Percentiles rank a stretch among this genome's conserved stretches.
Conservation (phyloP, 2,797 vertebrate species). For the Potorous gilbertii region DNA sequence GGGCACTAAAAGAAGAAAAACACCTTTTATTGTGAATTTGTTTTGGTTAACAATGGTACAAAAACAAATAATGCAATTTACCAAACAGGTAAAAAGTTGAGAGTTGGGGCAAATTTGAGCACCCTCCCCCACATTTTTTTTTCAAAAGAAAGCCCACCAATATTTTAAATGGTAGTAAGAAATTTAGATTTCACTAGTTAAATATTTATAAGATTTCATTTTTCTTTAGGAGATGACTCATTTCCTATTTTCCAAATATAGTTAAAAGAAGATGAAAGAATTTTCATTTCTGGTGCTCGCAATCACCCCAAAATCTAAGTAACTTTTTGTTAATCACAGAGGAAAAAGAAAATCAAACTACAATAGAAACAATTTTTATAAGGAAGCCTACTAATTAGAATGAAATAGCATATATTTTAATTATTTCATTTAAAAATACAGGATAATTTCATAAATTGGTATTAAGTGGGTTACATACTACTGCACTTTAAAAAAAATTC, state of each 20-base stretch:
- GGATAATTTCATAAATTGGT: background rate
- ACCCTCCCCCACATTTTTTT: background rate
- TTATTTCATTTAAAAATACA: background rate
- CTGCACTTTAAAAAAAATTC: background rate
- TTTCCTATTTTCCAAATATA: background rate
- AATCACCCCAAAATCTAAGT: background rate
- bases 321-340: background rate
- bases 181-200: background rate
- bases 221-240: background rate
- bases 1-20: conserved; percentile 93
- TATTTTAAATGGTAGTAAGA: background rate
- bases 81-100: background rate
- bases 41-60: conserved; percentile 55
- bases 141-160: background rate
- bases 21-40: conserved; percentile 77
- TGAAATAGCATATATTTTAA: background rate
- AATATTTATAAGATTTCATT: background rate
- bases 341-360: background rate
- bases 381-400: background rate
- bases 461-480: background rate
- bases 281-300: background rate
- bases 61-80: background rate
- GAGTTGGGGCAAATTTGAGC: background rate
- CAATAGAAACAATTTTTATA: background rate
- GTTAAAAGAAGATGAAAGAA: background rate